Evolutionary conservation across 2,888 invertebrate species (phyloP), one percentile per base, ranked within the genome.

Genomic region (Melikaiella ostensackeni): DNA sequence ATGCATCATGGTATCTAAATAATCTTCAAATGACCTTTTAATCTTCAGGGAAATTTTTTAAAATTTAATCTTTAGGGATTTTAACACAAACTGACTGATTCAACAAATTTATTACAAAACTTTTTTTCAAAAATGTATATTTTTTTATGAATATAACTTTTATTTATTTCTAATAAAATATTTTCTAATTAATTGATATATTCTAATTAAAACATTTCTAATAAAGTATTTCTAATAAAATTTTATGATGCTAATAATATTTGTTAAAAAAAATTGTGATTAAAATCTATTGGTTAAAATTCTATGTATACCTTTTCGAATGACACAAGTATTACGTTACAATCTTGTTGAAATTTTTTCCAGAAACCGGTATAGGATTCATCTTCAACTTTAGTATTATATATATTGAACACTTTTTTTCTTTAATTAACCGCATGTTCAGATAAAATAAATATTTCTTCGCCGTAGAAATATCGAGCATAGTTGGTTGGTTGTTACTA

Each of bases 391-490:
- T 33, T 33, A 33, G 9, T 30, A 8, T 27, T 19, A 61, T 4
- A 8, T 33, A 62, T 8, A 62, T 62, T 33, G 19, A 62, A 63
- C 5, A 33, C 3, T 19, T 27, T 13, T 24, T 24, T 59, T 27
- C 1, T 13, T 1, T 16, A 46, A 66, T 46, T 66, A 66, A 46
- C 27, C 66, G 46, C 42, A 66, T 46, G 42, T 30, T 2, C 27
- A 19, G 27, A 46, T 46, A 42, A 66, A 66, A 66, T 42, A 27
- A 66, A 66, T 66, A 66, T 30, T 24, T 30, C 66, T 27, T 46
- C 27, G 24, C 11, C 19, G 19, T 70, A 13, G 1, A 70, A 70
- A 70, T 70, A 70, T 70, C 70, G 16, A 70, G 21, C 55, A 46
- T 33, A 50, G 9, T 50, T 27, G 50, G 46, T 50, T 66, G 64